phyloP scores from a whole-genome alignment of 1,140 invertebrate genomes.

The Drosophila rhopaloa region DNA sequence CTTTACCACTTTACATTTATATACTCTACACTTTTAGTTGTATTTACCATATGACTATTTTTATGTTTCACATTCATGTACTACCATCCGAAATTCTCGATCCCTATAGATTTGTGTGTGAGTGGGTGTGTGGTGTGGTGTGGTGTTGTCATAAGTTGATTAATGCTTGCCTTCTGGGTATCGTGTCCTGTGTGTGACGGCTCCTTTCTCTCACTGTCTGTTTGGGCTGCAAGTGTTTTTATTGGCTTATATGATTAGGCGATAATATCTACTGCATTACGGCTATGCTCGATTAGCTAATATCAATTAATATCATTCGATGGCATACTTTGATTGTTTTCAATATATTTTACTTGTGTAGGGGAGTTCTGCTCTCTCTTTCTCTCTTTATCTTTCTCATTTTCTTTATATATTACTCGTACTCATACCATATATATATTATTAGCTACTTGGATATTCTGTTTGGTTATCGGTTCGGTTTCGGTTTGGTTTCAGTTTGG shows the following conservation, averaged over 20 bases:
- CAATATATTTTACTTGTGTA: constrained; percentile 59
- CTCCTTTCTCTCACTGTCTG: constrained; percentile 12
- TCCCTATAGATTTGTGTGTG: constrained; percentile 17
- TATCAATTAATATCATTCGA: constrained; percentile 83
- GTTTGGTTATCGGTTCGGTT: constrained; percentile 36
- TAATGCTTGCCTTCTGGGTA: constrained; percentile 45
- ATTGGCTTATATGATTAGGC: constrained; percentile 58
- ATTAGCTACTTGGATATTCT: constrained; percentile 45
- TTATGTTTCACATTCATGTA: constrained; percentile 60
- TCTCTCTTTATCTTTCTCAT: not conserved
- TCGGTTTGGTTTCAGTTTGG: constrained; percentile 24
- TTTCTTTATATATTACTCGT: constrained; percentile 16
- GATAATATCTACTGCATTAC: constrained; percentile 64
- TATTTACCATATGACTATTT: constrained; percentile 28
- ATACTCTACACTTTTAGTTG: constrained; percentile 48
- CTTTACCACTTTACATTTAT: constrained; percentile 47
- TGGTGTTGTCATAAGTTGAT: constrained; percentile 44
- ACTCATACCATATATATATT: constrained; percentile 32
- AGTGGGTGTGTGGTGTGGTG: constrained; percentile 28
- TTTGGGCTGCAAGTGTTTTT: constrained; percentile 39
- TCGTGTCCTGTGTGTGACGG: constrained; percentile 23
- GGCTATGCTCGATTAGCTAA: constrained; percentile 70
- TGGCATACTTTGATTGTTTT: constrained; percentile 80
- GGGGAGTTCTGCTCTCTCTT: constrained; percentile 23
- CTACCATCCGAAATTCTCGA: constrained; percentile 19